Conservation (phyloP, 2,797 vertebrate species). For the Alectoris magna region DNA sequence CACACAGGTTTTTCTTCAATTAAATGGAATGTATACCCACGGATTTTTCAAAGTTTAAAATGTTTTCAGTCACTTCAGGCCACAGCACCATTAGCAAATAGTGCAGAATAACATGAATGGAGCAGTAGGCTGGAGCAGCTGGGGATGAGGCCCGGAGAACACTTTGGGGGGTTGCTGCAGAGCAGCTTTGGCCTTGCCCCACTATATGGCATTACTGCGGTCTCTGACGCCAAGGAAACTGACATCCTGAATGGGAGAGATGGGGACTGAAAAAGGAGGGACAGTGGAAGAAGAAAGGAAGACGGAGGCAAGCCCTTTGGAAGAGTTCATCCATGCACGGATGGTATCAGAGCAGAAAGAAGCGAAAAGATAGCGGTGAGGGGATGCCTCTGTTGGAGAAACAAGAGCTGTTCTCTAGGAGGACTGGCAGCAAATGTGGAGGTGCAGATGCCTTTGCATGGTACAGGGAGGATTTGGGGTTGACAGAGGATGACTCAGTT, state of each 20-base stretch:
- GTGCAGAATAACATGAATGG: not conserved
- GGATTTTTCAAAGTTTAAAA: not conserved
- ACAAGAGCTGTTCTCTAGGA: not conserved
- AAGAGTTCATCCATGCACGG: not conserved
- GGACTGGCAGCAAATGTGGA: not conserved
- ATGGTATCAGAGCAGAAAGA: not conserved
- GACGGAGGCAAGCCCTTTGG: not conserved
- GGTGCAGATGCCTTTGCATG: not conserved
- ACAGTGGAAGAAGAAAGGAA: not conserved
- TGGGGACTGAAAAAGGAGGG: not conserved
- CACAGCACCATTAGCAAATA: not conserved
- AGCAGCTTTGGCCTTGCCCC: not conserved
- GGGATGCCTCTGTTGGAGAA: not conserved
- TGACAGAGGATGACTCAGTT: not conserved
- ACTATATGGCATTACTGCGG: not conserved
- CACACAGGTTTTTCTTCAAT: not conserved
- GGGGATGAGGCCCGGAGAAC: not conserved
- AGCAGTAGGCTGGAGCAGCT: not conserved
- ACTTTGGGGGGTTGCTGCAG: not conserved
- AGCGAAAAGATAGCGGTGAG: not conserved
- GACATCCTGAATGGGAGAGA: not conserved
- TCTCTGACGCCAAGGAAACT: not conserved
- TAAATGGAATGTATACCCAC: not conserved
- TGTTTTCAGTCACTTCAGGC: not conserved
- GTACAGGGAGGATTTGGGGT: not conserved